phyloP scores from a whole-genome alignment of 2,797 vertebrate genomes.

The Macropodus opercularis region DNA sequence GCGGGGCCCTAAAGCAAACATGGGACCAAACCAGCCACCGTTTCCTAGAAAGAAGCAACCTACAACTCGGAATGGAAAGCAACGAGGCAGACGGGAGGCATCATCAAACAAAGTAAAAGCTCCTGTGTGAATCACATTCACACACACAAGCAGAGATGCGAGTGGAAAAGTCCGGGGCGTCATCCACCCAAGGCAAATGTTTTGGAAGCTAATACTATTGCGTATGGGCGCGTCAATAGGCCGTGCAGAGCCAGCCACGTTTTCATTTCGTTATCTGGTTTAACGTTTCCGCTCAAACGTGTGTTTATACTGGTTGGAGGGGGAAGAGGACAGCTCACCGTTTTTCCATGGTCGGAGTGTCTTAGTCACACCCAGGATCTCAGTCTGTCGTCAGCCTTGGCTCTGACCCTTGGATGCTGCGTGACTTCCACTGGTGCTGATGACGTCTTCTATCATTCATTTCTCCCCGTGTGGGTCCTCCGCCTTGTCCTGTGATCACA shows the following conservation, averaged over 20 bases:
- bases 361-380: conserved; percentile 67
- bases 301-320: conserved; percentile 64
- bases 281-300: conserved; percentile 59
- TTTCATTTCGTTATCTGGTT: conserved; percentile 62
- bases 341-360: conserved; percentile 57
- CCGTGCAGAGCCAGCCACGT: conserved; percentile 2
- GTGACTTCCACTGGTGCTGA: conserved; percentile 64
- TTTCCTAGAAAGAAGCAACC: conserved; percentile 77
- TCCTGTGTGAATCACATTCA: conserved; percentile 64
- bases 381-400: conserved; percentile 66
- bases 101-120: conserved; percentile 83
- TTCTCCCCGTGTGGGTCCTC: conserved; percentile 53
- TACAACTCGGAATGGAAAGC: conserved; percentile 72
- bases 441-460: conserved; percentile 66
- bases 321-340: conserved; percentile 39
- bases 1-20: conserved; percentile 66
- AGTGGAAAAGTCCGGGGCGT: conserved; percentile 51
- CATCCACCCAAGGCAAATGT: conserved; percentile 71
- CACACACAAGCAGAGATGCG: conserved; percentile 20
- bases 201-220: conserved; percentile 72
- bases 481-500: conserved; percentile 45
- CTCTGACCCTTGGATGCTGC: conserved; percentile 72
- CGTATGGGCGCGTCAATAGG: conserved; percentile 53
- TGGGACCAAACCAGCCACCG: conserved; percentile 66
- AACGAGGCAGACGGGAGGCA: conserved; percentile 67